phyloP scores from a whole-genome alignment of 2,888 invertebrate genomes.

The Folsomia candida region DNA sequence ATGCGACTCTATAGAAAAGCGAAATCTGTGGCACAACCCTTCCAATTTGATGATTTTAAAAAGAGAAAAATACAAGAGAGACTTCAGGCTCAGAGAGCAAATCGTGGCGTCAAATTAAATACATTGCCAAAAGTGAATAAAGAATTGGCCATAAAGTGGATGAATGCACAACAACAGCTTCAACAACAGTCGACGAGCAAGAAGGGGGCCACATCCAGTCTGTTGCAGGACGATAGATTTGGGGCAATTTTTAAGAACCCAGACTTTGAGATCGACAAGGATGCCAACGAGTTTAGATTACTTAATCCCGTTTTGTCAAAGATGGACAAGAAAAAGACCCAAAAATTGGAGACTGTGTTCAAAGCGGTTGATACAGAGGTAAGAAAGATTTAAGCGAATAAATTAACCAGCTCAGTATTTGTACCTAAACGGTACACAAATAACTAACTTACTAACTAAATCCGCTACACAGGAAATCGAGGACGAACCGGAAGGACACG shows the following conservation, averaged over 20 bases:
- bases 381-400: neutral
- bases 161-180: constrained; percentile 60
- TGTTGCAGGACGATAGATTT: constrained; percentile 85
- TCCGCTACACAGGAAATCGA: constrained; percentile 52
- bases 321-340: constrained; percentile 68
- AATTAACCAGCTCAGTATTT: neutral
- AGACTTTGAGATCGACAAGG: constrained; percentile 85
- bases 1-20: constrained; percentile 88
- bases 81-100: constrained; percentile 78
- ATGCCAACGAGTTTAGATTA: constrained; percentile 77
- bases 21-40: constrained; percentile 84
- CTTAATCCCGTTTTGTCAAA: constrained; percentile 85
- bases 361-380: constrained; percentile 41
- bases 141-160: constrained; percentile 80
- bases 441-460: neutral
- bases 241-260: constrained; percentile 85
- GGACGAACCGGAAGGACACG: constrained; percentile 56
- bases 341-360: constrained; percentile 59
- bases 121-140: constrained; percentile 85
- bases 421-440: no score
- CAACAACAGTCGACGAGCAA: neutral
- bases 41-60: constrained; percentile 88
- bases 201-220: constrained; percentile 38
- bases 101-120: constrained; percentile 66
- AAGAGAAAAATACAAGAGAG: constrained; percentile 84